Evolutionary conservation across 2,797 vertebrate genomes (phyloP).

Genomic region (Cuniculus paca): DNA sequence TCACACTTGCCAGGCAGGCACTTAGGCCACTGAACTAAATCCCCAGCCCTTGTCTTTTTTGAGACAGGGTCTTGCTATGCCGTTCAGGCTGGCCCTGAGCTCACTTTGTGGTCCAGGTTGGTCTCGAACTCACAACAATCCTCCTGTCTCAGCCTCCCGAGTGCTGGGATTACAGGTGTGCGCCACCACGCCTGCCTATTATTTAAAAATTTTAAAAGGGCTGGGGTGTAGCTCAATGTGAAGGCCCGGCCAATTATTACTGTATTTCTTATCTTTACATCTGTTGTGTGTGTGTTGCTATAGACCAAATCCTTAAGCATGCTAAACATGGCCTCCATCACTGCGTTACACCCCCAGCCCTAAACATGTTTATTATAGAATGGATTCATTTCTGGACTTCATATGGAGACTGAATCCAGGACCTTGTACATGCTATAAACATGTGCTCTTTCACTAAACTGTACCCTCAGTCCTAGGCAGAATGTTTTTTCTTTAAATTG

Average conservation of each 20-base stretch:
- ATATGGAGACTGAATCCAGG: not conserved
- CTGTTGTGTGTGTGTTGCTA: not conserved
- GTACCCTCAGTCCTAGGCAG: too few relatives aligned
- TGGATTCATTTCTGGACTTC: not conserved
- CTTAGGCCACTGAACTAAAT: too few relatives aligned
- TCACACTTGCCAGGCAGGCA: too few relatives aligned
- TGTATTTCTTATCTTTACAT: not conserved
- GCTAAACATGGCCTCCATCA: not conserved
- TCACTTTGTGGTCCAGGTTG: not conserved
- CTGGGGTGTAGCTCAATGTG: too few relatives aligned
- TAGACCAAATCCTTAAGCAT: not conserved
- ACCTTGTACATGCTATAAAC: not conserved
- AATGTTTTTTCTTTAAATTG: not conserved
- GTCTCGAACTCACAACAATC: not conserved
- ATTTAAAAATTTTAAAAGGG: too few relatives aligned
- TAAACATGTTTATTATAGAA: slow-evolving; percentile 1
- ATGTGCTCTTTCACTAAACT: not conserved
- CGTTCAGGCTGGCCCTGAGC: not conserved
- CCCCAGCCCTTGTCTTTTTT: too few relatives aligned
- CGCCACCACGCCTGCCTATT: not conserved
- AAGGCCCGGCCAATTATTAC: not conserved
- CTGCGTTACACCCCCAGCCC: too few relatives aligned
- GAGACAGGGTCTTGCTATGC: too few relatives aligned
- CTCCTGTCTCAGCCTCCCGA: not conserved
- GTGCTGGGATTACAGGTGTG: not conserved